Percentiles rank a stretch among this genome's conserved stretches.
phyloP scores from a whole-genome alignment of 2,797 vertebrate genomes.

The Enoplosus armatus region DNA sequence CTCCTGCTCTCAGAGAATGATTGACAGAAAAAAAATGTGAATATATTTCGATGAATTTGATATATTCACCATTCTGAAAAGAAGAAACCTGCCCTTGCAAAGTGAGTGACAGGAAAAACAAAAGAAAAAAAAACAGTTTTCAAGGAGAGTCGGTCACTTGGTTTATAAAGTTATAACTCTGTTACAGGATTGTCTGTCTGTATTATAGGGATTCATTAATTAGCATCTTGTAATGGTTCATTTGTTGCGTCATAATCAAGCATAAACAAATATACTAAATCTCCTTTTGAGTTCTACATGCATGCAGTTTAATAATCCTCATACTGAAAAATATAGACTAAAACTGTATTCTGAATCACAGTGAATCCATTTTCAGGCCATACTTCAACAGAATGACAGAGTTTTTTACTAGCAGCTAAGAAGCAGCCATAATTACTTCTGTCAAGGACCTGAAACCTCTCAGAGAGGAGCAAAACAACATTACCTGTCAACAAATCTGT shows the following conservation, averaged over 20 bases:
- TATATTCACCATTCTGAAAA: constrained; percentile 29
- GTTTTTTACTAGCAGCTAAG: constrained; percentile 51
- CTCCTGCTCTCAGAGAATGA: constrained; percentile 45
- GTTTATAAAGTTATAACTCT: neutral
- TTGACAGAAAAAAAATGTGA: constrained; percentile 50
- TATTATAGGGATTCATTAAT: neutral
- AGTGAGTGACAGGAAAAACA: constrained; percentile 20
- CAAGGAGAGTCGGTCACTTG: constrained; percentile 19
- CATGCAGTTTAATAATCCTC: neutral
- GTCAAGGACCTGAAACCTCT: constrained; percentile 65
- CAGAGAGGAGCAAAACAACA: constrained; percentile 65
- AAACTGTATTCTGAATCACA: constrained; percentile 32
- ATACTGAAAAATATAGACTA: constrained; percentile 3
- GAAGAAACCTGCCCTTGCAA: constrained; percentile 18
- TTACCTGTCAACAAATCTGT: constrained; percentile 64
- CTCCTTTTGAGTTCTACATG: neutral
- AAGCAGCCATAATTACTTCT: constrained; percentile 65
- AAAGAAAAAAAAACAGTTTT: neutral
- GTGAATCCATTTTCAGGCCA: constrained; percentile 51
- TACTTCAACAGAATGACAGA: constrained; percentile 36
- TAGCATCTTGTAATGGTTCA: neutral
- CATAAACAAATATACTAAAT: neutral
- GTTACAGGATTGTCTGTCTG: neutral
- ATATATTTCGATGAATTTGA: constrained; percentile 47
- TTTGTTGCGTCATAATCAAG: neutral